Conservation (phyloP, 2,113 vertebrate species). For the Archocentrus centrarchus region DNA sequence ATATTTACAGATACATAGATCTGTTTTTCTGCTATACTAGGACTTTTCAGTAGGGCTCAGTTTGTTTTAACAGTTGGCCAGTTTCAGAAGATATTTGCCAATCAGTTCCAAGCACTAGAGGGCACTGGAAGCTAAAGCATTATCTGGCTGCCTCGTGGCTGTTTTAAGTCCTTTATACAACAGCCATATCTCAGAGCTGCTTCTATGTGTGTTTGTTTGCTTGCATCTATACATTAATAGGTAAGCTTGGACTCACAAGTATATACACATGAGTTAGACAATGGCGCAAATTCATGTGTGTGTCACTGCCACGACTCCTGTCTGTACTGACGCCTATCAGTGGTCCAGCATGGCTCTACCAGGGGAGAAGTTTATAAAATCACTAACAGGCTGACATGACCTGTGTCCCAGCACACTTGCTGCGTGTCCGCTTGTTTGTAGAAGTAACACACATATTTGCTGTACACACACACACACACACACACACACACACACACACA, state of each 20-base stretch:
- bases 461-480: constrained; percentile 11
- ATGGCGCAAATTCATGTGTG: constrained; percentile 59
- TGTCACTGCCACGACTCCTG: constrained; percentile 64
- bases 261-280: constrained; percentile 42
- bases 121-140: constrained; percentile 81
- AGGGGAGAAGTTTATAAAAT: constrained; percentile 45
- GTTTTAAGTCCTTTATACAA: constrained; percentile 53
- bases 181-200: constrained; percentile 60
- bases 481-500: too few species aligned
- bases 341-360: constrained; percentile 60
- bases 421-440: constrained; percentile 53
- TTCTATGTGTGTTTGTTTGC: constrained; percentile 50
- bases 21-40: neutral
- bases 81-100: constrained; percentile 27
- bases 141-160: neutral
- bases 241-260: constrained; percentile 43
- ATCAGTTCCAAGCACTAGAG: constrained; percentile 75
- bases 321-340: constrained; percentile 75
- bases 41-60: neutral
- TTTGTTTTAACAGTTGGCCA: constrained; percentile 23
- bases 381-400: constrained; percentile 64
- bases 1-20: neutral
- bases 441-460: constrained; percentile 14
- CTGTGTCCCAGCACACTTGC: constrained; percentile 59
- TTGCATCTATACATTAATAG: constrained; percentile 61